Evolutionary conservation across 2,113 vertebrate species (phyloP).

Genomic region (Silurus glanis): DNA sequence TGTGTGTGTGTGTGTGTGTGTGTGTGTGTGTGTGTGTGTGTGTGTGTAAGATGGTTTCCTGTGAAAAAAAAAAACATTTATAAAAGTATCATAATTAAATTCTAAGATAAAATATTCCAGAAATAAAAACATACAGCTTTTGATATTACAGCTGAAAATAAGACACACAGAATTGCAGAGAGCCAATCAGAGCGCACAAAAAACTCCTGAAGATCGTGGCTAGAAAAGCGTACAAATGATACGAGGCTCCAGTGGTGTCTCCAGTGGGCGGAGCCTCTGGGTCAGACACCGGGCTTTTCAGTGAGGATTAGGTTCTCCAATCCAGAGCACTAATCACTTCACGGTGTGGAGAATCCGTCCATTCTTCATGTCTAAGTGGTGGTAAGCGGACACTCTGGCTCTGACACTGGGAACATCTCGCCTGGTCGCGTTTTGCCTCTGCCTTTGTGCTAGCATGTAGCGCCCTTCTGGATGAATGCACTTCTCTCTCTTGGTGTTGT

Average conservation of each 20-base stretch:
- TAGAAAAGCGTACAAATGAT: background rate
- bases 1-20: constrained; percentile 6
- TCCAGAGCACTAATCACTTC: background rate
- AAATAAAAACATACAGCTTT: background rate
- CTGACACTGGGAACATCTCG: background rate
- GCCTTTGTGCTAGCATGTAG: constrained; percentile 21
- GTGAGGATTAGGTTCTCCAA: background rate
- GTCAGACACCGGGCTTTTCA: background rate
- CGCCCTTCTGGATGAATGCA: constrained; percentile 23
- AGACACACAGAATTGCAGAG: background rate
- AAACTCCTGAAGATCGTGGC: background rate
- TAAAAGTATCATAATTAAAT: background rate
- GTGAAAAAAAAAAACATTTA: background rate
- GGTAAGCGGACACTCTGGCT: constrained; percentile 1
- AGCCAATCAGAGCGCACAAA: background rate
- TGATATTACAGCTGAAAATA: background rate
- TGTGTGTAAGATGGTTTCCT: constrained; percentile 11
- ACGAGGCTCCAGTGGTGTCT: background rate
- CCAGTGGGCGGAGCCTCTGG: background rate
- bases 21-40: constrained; percentile 32
- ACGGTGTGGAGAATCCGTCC: background rate
- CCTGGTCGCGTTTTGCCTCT: background rate
- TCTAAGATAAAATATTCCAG: background rate
- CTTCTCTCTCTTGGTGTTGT: constrained; percentile 3
- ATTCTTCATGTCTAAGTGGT: background rate